These are phyloP conservation scores for Acrobeloides nanus DNA, from an alignment of 2,888 invertebrate genomes.

Conservation along the genomic window DNA sequence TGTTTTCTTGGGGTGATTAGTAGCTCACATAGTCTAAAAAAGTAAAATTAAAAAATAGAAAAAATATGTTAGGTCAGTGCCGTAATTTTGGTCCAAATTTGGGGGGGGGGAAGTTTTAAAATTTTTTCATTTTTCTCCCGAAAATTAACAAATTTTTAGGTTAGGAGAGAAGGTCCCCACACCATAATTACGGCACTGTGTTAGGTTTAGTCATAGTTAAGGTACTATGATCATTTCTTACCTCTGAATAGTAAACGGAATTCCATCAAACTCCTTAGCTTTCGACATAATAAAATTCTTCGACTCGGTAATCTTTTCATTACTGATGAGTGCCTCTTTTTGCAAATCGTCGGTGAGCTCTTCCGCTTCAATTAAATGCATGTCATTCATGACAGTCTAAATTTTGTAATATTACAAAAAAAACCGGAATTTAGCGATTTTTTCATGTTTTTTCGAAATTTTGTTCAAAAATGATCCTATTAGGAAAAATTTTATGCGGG, in stretches of 20 bases:
- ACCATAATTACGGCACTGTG: too few species aligned
- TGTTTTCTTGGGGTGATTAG: constrained; percentile 82
- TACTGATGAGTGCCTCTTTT: constrained; percentile 15
- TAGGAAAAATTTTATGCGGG: too few species aligned
- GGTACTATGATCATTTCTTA: too few species aligned
- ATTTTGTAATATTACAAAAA: constrained; percentile 9
- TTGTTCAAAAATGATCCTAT: too few species aligned
- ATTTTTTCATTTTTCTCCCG: too few species aligned
- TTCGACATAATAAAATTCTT: constrained; percentile 23
- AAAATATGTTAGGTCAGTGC: background rate
- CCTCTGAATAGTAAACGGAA: constrained; percentile 42
- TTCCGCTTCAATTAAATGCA: constrained; percentile 24
- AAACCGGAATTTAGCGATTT: too few species aligned
- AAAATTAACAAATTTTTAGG: too few species aligned
- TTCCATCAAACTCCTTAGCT: constrained; percentile 28
- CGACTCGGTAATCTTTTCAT: constrained; percentile 8
- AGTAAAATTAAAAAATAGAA: background rate
- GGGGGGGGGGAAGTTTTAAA: too few species aligned
- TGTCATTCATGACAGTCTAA: constrained; percentile 34
- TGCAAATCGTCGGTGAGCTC: constrained; percentile 11
- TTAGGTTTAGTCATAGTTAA: too few species aligned
- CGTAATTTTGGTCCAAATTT: too few species aligned
- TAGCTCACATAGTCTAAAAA: constrained; percentile 74
- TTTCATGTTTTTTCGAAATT: too few species aligned
- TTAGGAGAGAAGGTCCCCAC: too few species aligned